A percentile compares a stretch with the other conserved stretches of the same genome.
Evolutionary conservation across 2,797 vertebrate species (phyloP).

Genomic region (Gymnothorax reevesii): DNA sequence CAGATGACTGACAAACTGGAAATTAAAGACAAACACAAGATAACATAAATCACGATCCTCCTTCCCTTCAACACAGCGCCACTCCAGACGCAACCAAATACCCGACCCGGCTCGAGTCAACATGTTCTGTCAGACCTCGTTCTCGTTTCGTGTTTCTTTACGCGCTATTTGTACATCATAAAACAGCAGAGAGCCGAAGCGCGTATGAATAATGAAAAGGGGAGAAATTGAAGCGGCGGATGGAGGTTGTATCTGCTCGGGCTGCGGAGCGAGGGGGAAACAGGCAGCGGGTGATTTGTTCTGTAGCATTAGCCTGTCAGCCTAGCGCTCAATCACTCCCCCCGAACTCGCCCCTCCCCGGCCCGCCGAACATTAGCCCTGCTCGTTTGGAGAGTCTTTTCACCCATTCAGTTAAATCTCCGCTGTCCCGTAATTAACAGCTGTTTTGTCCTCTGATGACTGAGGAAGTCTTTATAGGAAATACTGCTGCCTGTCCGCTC

Average conservation of each 20-base stretch:
- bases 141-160: conserved; percentile 38
- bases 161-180: conserved; percentile 40
- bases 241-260: conserved; percentile 4
- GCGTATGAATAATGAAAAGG: conserved; percentile 35
- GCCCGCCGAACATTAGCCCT: conserved; percentile 61
- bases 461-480: conserved; percentile 75
- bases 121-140: conserved; percentile 37
- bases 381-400: conserved; percentile 61
- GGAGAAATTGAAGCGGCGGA: conserved; percentile 40
- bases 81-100: conserved; percentile 29
- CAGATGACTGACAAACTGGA: conserved; percentile 51
- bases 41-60: conserved; percentile 29
- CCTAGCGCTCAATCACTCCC: conserved; percentile 66
- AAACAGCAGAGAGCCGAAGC: conserved; percentile 40
- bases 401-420: conserved; percentile 72
- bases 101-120: conserved; percentile 31
- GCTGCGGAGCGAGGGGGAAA: conserved; percentile 33
- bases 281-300: conserved; percentile 43
- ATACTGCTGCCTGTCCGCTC: conserved; percentile 57
- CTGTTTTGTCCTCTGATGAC: conserved; percentile 79
- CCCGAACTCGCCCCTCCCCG: conserved; percentile 45
- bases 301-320: conserved; percentile 56
- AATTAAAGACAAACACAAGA: conserved; percentile 51
- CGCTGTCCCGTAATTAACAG: conserved; percentile 74
- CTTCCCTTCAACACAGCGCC: conserved; percentile 9